Evolutionary conservation across 2,113 vertebrate genomes (phyloP).

Genomic region (Vulpes lagopus): DNA sequence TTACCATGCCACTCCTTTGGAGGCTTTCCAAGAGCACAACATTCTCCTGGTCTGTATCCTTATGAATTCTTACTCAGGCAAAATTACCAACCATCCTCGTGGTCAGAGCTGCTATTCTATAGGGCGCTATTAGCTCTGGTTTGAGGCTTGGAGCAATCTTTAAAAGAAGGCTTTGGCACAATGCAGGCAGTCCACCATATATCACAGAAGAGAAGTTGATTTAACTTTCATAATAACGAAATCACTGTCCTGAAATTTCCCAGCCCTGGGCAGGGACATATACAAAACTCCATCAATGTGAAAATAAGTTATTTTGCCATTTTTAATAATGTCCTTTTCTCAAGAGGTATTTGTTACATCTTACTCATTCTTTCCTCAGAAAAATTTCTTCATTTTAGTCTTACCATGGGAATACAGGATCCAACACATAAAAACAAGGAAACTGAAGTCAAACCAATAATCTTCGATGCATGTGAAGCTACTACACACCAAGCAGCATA

Average conservation of each 20-base stretch:
- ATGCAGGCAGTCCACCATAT: not conserved
- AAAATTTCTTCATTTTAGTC: not conserved
- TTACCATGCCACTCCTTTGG: fast-evolving
- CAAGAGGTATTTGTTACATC: not conserved
- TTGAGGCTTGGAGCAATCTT: slow-evolving; percentile 23
- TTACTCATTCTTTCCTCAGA: not conserved
- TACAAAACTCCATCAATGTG: not conserved
- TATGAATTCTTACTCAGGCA: not conserved
- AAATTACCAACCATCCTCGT: not conserved
- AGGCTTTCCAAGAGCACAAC: not conserved
- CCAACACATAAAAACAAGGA: not conserved
- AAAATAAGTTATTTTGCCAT: slow-evolving; percentile 55
- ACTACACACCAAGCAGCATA: not conserved
- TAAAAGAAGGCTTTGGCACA: not conserved
- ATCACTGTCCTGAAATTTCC: not conserved
- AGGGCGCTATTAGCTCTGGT: not conserved
- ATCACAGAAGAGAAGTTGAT: slow-evolving; percentile 47
- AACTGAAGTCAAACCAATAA: not conserved
- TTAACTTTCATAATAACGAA: slow-evolving; percentile 9
- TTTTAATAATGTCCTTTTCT: slow-evolving; percentile 53
- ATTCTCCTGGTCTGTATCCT: not conserved
- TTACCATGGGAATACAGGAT: not conserved
- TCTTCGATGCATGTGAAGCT: not conserved
- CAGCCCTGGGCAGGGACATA: not conserved
- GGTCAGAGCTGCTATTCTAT: not conserved